Evolutionary conservation across 2,113 vertebrate genomes (phyloP).

Genomic region (Micronisus gabar): DNA sequence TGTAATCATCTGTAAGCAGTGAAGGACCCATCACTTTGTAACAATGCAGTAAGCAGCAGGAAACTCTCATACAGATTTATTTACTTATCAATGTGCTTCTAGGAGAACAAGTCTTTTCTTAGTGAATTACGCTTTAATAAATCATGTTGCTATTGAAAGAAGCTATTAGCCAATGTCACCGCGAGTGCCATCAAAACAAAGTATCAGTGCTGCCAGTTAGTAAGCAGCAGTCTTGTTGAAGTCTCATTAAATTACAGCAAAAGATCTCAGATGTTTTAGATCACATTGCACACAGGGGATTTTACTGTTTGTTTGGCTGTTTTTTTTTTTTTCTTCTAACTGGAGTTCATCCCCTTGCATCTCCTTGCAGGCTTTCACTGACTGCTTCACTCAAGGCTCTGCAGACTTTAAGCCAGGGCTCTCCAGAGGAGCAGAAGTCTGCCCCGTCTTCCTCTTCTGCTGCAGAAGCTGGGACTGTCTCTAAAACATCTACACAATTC

Average conservation of each 20-base stretch:
- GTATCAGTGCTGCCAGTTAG: neutral
- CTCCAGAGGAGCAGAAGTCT: neutral
- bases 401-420: neutral
- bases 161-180: neutral
- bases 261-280: neutral
- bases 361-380: neutral
- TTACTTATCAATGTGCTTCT: neutral
- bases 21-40: neutral
- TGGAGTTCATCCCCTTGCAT: neutral
- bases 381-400: neutral
- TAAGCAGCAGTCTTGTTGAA: neutral
- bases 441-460: neutral
- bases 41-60: neutral
- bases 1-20: neutral
- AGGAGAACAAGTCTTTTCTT: neutral
- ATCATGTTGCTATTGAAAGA: neutral
- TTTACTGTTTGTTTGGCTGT: neutral
- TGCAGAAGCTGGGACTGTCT: neutral
- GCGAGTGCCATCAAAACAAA: neutral
- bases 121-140: neutral
- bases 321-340: neutral
- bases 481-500: neutral
- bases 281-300: neutral
- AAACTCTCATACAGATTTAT: neutral
- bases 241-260: neutral